Base-by-base conservation (phyloP, 64 coral and sea anemone species). In the Actinia tenebrosa region DNA sequence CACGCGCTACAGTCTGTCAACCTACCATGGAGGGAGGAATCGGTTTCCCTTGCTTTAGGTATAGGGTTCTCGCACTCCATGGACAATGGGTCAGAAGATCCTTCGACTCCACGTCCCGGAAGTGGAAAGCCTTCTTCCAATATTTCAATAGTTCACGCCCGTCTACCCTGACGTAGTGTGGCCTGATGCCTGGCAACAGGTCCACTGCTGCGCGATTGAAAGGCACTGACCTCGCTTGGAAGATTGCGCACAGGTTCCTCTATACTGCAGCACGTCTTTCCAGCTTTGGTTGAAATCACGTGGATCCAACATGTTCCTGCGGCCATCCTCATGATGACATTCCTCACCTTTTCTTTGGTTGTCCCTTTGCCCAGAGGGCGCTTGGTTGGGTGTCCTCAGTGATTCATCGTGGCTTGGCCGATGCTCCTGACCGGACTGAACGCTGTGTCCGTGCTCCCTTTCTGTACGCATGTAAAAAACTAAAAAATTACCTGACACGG, bases 51-150 rank as follows among this genome's bases (percentile, higher is more conserved):
- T 88, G 0, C 69, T 79, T 61, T 13, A 54, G 26, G 25, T 3
- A 16, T 15, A 84, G 68, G 44, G 81, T 84, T 0, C n/a, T 5
- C 17, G 47, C 88, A 0, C 26, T 89, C 3, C 25, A 75, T 2
- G 64, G n/a, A 20, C 79, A 89, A 20, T 89, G 80, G 88, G 18
- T 89, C 0, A 20, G 50, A 10, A 81, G 81, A 7, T 75, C 77
- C 43, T 17, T 71, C 0, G 10, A 19, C 10, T 71, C 23, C n/a
- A 56, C 88, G 10, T 80, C 3, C 37, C 45, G n/a, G 17, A 60
- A 42, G 7, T 89, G 88, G 81, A 3, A 30, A 0, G 0, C 37
- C 3, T 84, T 89, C 62, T 53, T 88, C 10, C 13, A 0, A 3
- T 30, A 23, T 25, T 89, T 52, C 19, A 80, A 54, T 5, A 54